Base-by-base conservation (phyloP, 2,888 invertebrate genomes). In the Dryococelus australis region DNA sequence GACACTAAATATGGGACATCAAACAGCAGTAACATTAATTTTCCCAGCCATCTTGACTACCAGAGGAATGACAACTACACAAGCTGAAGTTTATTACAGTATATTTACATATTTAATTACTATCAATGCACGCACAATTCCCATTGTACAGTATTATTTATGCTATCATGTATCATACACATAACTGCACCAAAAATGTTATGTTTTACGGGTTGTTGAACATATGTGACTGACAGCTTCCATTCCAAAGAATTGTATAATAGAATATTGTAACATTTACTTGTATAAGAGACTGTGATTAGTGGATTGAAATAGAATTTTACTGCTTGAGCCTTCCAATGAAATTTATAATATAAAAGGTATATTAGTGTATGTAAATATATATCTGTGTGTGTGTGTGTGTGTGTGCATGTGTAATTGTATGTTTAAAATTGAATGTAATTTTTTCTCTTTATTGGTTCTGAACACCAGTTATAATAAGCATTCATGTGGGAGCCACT, bases 211-310 rank as follows among this genome's bases (percentile, higher is more conserved):
- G 35, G 83, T 83, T n/a, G 83, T 20, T 35, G 83, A 83, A 83
- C 28, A 83, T 24, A 83, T 20, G 83, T 83, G 83, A 83, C 43
- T 83, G 28, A 43, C 28, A 83, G 83, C 83, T 83, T 83, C 83
- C 83, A 83, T 83, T 83, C 83, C 83, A 83, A 83, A 83, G 83
- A 83, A 83, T 9, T 83, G 83, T 83, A 83, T 83, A 10, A 83
- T 28, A 83, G 28, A 83, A 83, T 35, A 27, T 43, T 65, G 65
- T 65, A 65, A 65, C 8, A 20, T 65, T n/a, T 65, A 65, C n/a
- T 65, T 65, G 65, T 65, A 65, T 16, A 65, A 3, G 65, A 65
- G 65, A 65, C 65, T 65, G 65, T 65, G 65, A 65, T 65, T 65
- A n/a, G 65, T 65, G n/a, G 65, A 24, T 65, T 8, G 65, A 65